Percentiles rank a stretch among this genome's conserved stretches.
Evolutionary conservation across 2,888 invertebrate genomes (phyloP).

Genomic region (Dicyrtomina minuta): DNA sequence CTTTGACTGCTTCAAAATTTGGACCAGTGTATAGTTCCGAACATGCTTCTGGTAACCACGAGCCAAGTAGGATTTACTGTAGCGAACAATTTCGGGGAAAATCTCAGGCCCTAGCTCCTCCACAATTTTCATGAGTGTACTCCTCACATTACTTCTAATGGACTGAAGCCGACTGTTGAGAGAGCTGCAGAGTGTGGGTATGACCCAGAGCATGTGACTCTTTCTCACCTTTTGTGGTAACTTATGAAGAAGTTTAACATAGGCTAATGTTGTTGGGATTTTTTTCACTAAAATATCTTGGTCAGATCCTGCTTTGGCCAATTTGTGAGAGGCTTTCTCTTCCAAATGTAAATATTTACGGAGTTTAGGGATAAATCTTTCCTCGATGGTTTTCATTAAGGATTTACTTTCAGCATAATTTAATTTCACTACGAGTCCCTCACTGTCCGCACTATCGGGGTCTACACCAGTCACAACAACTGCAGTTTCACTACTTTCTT

Average conservation of each 20-base stretch:
- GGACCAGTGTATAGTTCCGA: constrained; percentile 18
- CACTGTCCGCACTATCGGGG: background rate
- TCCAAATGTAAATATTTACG: constrained; percentile 32
- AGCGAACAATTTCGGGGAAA: constrained; percentile 26
- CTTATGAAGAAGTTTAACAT: constrained; percentile 31
- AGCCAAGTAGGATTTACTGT: constrained; percentile 16
- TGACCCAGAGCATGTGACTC: constrained; percentile 27
- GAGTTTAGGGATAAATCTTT: constrained; percentile 30
- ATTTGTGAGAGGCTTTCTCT: constrained; percentile 33
- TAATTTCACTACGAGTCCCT: background rate
- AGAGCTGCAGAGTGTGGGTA: constrained; percentile 30
- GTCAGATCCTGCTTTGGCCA: constrained; percentile 1
- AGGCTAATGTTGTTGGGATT: constrained; percentile 31
- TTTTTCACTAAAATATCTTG: constrained; percentile 18
- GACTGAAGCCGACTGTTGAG: constrained; percentile 27
- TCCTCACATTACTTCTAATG: constrained; percentile 19
- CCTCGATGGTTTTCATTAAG: constrained; percentile 8
- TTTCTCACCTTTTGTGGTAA: constrained; percentile 17
- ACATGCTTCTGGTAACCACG: constrained; percentile 34
- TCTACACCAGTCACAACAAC: background rate
- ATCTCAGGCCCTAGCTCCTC: constrained; percentile 26
- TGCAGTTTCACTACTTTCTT: background rate
- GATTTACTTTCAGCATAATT: constrained; percentile 25
- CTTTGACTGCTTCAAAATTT: constrained; percentile 18
- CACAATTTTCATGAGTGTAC: constrained; percentile 24